Evolutionary conservation across 37 sponge, comb jelly and placozoan genomes (phyloP), one percentile per base, ranked within the genome.

Genomic region (Chondrosia reniformis): DNA sequence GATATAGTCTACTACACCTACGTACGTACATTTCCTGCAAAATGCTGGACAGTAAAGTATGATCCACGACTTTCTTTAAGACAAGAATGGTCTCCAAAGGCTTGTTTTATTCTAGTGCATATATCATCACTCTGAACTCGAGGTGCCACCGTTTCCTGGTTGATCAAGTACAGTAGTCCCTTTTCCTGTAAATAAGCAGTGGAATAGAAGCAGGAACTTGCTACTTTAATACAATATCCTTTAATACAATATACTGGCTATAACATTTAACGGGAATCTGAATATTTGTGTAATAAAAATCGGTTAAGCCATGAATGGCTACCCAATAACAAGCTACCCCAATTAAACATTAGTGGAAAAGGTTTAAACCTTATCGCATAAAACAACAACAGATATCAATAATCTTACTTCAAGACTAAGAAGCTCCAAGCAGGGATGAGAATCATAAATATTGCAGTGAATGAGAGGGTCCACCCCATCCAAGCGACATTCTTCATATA

Each of bases 111-210:
- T 28, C 92, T 31, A 37, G 84, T 63, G 28, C 92, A 72, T 22
- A 91, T 84, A 67, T 91, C 91, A 27, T 86, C 84, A 28, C 87
- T 83, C 10, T 86, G 73, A 31, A 91, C 92, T 64, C 92, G 84
- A 45, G 91, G 91, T n/a, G 91, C 84, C 34, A 91, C 77, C 1
- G 91, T 91, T 65, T 91, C 91, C 41, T 84, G 84, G 38, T 91
- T 91, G 41, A 91, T 62, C 46, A 86, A 42, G 55, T 86, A 66
- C 32, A 90, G 22, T 52, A 90, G 75, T 19, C 91, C 91, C 3
- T 44, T 44, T 63, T 45, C 61, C 33, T 58, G 63, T 80, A 80
- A 52, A 52, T 28, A 58, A 56, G 36, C 33, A 7, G 45, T 44
- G 19, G 37, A 65, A 4, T n/a, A n/a, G n/a, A n/a, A n/a, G n/a